phyloP scores from a whole-genome alignment of 2,888 invertebrate species.

The Pherbina coryleti region DNA sequence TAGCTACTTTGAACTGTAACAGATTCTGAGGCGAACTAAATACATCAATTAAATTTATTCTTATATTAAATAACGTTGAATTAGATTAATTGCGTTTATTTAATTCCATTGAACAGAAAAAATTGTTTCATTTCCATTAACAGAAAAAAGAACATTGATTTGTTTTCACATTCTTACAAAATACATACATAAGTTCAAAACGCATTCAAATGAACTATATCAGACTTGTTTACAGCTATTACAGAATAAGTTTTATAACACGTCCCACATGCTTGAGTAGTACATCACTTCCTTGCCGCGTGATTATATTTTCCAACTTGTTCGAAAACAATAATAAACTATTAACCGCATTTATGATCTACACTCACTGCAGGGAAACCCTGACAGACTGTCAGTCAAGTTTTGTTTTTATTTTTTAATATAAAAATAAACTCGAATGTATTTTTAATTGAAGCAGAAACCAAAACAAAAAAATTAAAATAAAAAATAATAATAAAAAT shows the following conservation, averaged over 20 bases:
- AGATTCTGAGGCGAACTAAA: too few species aligned
- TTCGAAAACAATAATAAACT: conserved; percentile 37
- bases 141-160: too few species aligned
- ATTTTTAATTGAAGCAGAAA: background rate
- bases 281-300: conserved; percentile 37
- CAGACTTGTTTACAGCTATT: conserved; percentile 9
- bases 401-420: background rate
- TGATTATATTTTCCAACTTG: conserved; percentile 41
- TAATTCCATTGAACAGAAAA: too few species aligned
- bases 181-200: too few species aligned
- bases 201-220: too few species aligned
- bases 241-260: background rate
- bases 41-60: too few species aligned
- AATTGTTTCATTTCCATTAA: too few species aligned
- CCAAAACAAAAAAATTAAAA: background rate
- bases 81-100: too few species aligned
- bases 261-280: background rate
- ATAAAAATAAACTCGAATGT: conserved; percentile 14
- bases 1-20: too few species aligned
- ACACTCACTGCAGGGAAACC: conserved; percentile 32
- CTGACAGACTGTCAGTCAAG: conserved; percentile 29
- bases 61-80: too few species aligned
- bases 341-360: conserved; percentile 30
- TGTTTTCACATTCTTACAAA: too few species aligned
- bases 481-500: too few species aligned